phyloP scores from a whole-genome alignment of 2,113 vertebrate species.

The Ursus arctos region DNA sequence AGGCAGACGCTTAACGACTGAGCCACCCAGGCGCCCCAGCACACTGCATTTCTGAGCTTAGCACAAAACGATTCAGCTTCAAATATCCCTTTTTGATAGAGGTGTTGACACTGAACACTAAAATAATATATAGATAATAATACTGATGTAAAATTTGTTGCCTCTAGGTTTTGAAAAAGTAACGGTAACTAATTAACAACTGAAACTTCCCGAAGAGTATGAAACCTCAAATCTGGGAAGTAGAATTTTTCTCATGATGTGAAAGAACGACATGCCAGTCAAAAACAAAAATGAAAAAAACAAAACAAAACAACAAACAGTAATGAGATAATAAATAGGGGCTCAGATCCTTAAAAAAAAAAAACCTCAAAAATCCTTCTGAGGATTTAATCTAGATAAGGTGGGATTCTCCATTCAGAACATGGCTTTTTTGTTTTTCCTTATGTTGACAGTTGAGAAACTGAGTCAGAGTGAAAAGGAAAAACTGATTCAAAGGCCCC shows the following conservation, averaged over 20 bases:
- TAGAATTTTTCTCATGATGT: not conserved
- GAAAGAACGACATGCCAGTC: not conserved
- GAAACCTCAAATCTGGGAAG: constrained; percentile 19
- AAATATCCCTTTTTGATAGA: constrained; percentile 4
- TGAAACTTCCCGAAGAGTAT: not conserved
- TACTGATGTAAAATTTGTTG: not conserved
- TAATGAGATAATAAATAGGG: not conserved
- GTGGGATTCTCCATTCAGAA: not conserved
- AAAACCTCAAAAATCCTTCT: not conserved
- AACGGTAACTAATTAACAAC: not conserved
- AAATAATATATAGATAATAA: constrained; percentile 50
- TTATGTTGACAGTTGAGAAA: not conserved
- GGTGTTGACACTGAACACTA: not conserved
- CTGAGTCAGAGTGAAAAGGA: not conserved
- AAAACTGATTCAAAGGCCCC: not conserved
- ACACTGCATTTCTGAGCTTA: not conserved
- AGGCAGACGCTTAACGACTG: too few species aligned
- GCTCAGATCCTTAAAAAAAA: not conserved
- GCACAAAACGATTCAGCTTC: not conserved
- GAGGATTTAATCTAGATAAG: not conserved
- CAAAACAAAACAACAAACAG: not conserved
- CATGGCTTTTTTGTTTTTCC: not conserved
- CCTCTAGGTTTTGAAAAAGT: not conserved
- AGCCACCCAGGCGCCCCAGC: too few species aligned
- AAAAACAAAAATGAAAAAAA: constrained; percentile 5